Evolutionary conservation across 2,113 vertebrate genomes (phyloP).

Genomic region (Rafetus swinhoei): DNA sequence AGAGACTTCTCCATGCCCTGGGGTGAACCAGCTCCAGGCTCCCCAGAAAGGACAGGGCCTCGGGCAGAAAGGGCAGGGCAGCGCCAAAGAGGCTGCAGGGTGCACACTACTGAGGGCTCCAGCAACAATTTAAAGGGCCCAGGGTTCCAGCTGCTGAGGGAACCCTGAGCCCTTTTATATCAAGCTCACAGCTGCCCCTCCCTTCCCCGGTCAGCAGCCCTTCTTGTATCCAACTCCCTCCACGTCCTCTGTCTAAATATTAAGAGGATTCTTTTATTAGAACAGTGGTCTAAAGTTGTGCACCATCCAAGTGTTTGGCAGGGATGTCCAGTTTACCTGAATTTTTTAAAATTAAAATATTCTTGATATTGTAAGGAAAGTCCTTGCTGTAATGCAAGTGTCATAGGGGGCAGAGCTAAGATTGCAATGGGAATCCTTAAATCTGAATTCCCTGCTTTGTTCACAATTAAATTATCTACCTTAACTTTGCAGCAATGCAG

Average conservation of each 20-base stretch:
- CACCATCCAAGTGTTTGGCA: background rate
- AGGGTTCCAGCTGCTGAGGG: no score
- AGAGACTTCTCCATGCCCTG: no score
- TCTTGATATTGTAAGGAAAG: slow-evolving; percentile 14
- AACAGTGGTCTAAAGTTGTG: background rate
- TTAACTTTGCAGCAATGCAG: slow-evolving; percentile 19
- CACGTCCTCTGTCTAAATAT: background rate
- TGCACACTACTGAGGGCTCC: no score
- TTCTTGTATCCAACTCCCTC: accelerated
- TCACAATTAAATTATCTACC: slow-evolving; percentile 48
- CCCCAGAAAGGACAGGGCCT: no score
- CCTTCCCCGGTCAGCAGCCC: no score
- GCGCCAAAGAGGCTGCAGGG: no score
- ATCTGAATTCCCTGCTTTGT: background rate
- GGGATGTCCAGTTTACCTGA: background rate
- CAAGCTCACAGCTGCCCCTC: no score
- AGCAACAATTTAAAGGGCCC: no score
- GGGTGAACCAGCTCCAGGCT: no score
- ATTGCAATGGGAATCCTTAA: background rate
- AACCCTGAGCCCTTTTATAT: no score
- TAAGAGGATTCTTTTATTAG: background rate
- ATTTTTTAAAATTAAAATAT: slow-evolving; percentile 5
- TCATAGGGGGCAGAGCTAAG: background rate
- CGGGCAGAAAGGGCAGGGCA: no score
- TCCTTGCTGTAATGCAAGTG: background rate